These are phyloP conservation scores for Chloroceryle inda DNA, from an alignment of 2,797 vertebrate species.

Conservation along the genomic window DNA sequence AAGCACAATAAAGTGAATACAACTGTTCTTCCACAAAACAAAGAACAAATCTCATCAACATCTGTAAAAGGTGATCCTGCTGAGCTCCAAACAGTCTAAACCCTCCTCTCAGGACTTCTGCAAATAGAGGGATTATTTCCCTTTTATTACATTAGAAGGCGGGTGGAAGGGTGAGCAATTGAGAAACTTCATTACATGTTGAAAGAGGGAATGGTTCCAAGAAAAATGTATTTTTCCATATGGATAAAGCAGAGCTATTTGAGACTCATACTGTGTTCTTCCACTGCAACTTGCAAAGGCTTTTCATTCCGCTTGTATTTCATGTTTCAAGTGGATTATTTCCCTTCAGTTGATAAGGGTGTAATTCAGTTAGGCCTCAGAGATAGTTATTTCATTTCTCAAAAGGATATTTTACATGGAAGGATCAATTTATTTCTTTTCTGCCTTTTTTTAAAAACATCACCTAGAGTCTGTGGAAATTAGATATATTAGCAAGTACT, in stretches of 20 bases:
- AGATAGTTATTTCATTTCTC: constrained; percentile 62
- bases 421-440: neutral
- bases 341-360: constrained; percentile 50
- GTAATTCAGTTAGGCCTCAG: constrained; percentile 59
- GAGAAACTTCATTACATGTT: constrained; percentile 14
- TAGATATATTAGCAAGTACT: constrained; percentile 41
- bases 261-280: constrained; percentile 31
- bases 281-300: neutral
- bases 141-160: neutral
- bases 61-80: neutral
- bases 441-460: neutral
- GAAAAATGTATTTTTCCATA: constrained; percentile 41
- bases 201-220: constrained; percentile 29
- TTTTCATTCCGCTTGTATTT: constrained; percentile 47
- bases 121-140: constrained; percentile 36
- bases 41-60: neutral
- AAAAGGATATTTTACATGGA: constrained; percentile 59
- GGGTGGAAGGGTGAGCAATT: neutral
- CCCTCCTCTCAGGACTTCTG: neutral
- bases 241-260: constrained; percentile 38
- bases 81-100: neutral
- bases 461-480: constrained; percentile 56
- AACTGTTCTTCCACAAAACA: neutral
- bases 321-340: constrained; percentile 61
- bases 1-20: neutral